Evolutionary conservation across 2,888 invertebrate species (phyloP).

Genomic region (Amphiduros pacificus): DNA sequence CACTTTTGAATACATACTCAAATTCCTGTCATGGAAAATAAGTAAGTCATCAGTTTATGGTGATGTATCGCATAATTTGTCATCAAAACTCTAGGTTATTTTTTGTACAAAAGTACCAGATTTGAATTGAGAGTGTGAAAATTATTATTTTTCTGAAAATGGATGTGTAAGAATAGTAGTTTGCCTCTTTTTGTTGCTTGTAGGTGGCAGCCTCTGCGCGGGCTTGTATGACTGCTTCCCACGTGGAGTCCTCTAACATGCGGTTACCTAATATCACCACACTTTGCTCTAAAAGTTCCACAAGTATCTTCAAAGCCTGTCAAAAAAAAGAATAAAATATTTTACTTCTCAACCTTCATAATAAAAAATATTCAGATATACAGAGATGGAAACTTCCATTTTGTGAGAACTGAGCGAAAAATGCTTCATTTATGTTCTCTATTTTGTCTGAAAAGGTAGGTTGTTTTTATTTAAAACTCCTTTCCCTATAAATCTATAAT

Average conservation of each 20-base stretch:
- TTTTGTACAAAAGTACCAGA: no score
- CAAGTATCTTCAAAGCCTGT: neutral
- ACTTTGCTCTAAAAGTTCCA: neutral
- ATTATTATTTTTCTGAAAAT: no score
- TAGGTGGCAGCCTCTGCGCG: neutral
- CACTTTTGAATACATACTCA: neutral
- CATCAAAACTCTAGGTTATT: no score
- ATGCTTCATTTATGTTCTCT: no score
- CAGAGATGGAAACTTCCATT: neutral
- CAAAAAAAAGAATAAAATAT: neutral
- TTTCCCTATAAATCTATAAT: no score
- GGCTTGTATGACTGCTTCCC: neutral
- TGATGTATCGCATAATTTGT: neutral
- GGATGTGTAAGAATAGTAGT: no score
- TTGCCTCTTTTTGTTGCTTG: neutral
- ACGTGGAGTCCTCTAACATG: neutral
- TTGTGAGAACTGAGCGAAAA: no score
- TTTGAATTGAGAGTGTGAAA: no score
- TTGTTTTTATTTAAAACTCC: no score
- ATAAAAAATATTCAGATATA: neutral
- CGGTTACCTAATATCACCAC: neutral
- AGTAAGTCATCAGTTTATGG: neutral
- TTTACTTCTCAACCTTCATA: neutral
- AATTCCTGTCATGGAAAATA: constrained; percentile 11
- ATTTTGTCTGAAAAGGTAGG: no score